Base-by-base conservation (phyloP, 2,888 invertebrate genomes). In the Drosophila limbata region DNA sequence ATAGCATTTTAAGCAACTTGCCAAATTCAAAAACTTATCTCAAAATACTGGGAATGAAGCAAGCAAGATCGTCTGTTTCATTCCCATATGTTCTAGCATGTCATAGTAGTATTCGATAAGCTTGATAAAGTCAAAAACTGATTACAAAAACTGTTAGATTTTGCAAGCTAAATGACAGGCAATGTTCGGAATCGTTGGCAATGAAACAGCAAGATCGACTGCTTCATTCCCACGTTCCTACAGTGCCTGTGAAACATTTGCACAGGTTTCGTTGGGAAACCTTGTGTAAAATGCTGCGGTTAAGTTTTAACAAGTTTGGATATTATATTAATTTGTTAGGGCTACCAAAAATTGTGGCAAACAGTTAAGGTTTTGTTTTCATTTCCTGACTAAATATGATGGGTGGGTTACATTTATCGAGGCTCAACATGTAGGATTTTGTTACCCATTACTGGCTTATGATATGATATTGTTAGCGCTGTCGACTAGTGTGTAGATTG, bases 361-460 rank as follows among this genome's bases (percentile, higher is more conserved):
- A 63, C 19, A 66, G 60, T 63, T 45, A 57, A 48, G 28, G 17
- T 52, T 45, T 57, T 60, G 55, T 37, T 55, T 45, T 59, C 61
- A 44, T 50, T 71, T 63, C 37, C 72, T 69, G 50, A 64, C 74
- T 74, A 65, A 17, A 25, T 63, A 62, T 81, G 73, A 72, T 72
- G 77, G 88, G 86, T 84, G 81, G 81, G 77, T 81, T 81, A 84
- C 84, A 84, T 79, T 84, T 70, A 73, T 79, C 69, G 75, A 77
- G 64, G 75, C 70, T 66, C 57, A 61, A 66, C 45, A 57, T 66
- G 55, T 44, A 57, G 57, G 62, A 61, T 35, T 57, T 13, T 33
- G 37, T 66, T 65, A 68, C 59, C 42, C 60, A 61, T 69, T 56
- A 62, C 67, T 78, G 64, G 68, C 68, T 45, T 28, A 63, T 33